Base-by-base conservation (phyloP, 2,113 vertebrate genomes). In the Nibea coibor region DNA sequence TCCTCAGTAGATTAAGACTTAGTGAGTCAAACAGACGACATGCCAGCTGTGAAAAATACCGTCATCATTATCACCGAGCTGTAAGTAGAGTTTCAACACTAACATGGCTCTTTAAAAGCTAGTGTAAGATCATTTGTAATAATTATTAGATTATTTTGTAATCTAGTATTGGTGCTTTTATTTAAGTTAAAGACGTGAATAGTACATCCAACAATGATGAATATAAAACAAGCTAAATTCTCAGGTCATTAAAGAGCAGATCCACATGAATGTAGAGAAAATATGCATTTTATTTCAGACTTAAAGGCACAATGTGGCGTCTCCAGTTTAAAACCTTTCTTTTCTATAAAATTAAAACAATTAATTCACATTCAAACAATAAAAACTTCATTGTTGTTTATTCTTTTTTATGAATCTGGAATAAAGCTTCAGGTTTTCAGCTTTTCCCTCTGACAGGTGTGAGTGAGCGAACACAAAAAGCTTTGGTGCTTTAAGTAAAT, bases 281-380 rank as follows among this genome's bases (percentile, higher is more conserved):
- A 67, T 67, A 54, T n/a, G 10, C 0, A 6, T 61, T 77, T 83
- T 72, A 47, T 57, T 77, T 54, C 54, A 69, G n/a, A 62, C 43
- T 31, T 54, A 2, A 54, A 57, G 50, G 61, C 42, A 62, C 54
- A 62, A 31, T 2, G 31, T 69, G 35, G 22, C 8, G 2, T 45
- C 48, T 50, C n/a, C 24, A 54, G 59, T 28, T 54, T 2, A 10
- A 48, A 20, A 24, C n/a, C 10, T 51, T 20, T 47, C 15, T 24
- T 62, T 6, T 4, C 14, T 4, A 26, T n/a, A 54, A 17, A 65
- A 24, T 19, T 42, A 20, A 39, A 39, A 42, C 15, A 53, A 10
- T 65, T n/a, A 28, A 17, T 17, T 7, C 1, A 42, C 6, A 24
- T 20, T 17, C 68, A 47, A 31, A 45, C 4, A n/a, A 24, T 15